Conservation (phyloP, 2,797 vertebrate genomes). For the Mus spretus region DNA sequence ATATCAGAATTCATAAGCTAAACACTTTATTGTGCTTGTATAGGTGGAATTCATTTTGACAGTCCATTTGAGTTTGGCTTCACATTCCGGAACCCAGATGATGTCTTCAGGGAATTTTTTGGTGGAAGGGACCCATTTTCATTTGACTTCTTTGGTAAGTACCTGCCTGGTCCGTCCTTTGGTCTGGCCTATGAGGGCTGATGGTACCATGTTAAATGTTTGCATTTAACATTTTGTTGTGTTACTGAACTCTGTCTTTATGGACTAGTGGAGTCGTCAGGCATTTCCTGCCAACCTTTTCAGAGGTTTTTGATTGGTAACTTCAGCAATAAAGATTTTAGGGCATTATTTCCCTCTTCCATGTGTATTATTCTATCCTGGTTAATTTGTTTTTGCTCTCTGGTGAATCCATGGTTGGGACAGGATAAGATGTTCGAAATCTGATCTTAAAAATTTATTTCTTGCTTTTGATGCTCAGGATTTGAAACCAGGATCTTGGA, state of each 20-base stretch:
- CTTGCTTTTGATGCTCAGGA: neutral
- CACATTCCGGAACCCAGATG: conserved; percentile 98
- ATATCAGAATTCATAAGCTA: neutral
- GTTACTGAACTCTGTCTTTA: neutral
- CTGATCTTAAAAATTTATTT: neutral
- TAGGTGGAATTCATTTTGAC: conserved; percentile 87
- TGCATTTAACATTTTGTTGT: too few relatives aligned
- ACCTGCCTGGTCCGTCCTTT: neutral
- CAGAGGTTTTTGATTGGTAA: neutral
- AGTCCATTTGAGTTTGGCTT: conserved; percentile 92
- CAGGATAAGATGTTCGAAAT: neutral
- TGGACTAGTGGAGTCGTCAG: neutral
- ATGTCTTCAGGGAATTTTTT: conserved; percentile 99
- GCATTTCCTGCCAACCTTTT: too few relatives aligned
- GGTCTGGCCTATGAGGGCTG: neutral
- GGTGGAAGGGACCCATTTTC: conserved; percentile 96
- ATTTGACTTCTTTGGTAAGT: conserved; percentile 95
- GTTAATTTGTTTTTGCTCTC: neutral
- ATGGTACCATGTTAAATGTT: neutral
- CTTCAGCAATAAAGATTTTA: neutral
- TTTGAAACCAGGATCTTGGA: neutral
- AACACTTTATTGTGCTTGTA: neutral
- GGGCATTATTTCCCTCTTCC: neutral
- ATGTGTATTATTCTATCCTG: too few relatives aligned
- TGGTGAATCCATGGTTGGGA: neutral